Base-by-base conservation (phyloP, 2,888 invertebrate genomes). In the Brenthis ino region DNA sequence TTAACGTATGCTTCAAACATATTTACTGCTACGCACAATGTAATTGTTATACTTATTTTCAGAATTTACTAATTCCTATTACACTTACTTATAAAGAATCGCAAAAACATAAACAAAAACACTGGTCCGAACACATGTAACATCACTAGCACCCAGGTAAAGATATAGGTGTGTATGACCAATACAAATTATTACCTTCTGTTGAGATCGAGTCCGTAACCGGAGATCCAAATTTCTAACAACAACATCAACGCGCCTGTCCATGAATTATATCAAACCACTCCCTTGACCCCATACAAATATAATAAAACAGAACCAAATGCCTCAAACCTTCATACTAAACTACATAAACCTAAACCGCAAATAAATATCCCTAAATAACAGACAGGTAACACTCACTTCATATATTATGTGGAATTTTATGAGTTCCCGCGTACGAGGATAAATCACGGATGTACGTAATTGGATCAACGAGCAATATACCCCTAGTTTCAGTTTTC, bases 401-500 rank as follows among this genome's bases (percentile, higher is more conserved):
- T 54, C 37, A 28, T 64, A 71, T 50, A 61, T 54, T 58, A 54
- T 48, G 54, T 63, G 57, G 51, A 67, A 61, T 67, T 65, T 67
- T 70, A 70, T 68, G 65, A 65, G 65, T 48, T 65, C 51, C 58
- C 63, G 63, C 51, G 64, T 58, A 53, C 20, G 20, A 43, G 64
- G 58, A 67, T 69, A 71, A 69, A 69, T 71, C 66, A 68, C 54
- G 61, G 53, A 57, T 64, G 13, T 64, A 66, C 69, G 66, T 66
- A 64, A 67, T 67, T 67, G 64, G 65, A 60, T 67, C 64, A 69
- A 68, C 64, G 60, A 64, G 56, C 64, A 48, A 58, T 71, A 53
- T 51, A 64, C 37, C 64, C 57, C 53, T 61, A 16, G 64, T 67
- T 64, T 53, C 60, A 60, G 37, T 64, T 69, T 64, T 58, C 24